These are phyloP conservation scores for Chlorops oryzae DNA, from an alignment of 1,140 invertebrate species.

Conservation along the genomic window DNA sequence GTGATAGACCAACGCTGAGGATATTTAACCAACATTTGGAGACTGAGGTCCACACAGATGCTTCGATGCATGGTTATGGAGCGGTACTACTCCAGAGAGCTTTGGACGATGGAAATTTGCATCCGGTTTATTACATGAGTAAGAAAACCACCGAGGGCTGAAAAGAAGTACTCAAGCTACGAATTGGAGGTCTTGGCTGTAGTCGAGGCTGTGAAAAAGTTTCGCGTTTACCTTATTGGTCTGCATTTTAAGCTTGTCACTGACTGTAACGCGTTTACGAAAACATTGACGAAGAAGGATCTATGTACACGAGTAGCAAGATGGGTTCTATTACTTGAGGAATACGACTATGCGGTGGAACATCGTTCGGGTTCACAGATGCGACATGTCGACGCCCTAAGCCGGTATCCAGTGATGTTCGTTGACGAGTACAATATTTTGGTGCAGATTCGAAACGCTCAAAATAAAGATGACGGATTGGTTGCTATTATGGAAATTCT, in stretches of 20 bases:
- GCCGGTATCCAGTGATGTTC: slow-evolving; percentile 18
- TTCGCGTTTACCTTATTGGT: slow-evolving; percentile 24
- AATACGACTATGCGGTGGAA: slow-evolving; percentile 28
- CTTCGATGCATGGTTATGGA: slow-evolving; percentile 27
- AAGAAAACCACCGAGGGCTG: slow-evolving; percentile 38
- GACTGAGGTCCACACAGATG: slow-evolving; percentile 44
- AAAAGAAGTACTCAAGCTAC: slow-evolving; percentile 38
- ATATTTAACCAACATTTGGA: slow-evolving; percentile 31
- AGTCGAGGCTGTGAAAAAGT: slow-evolving; percentile 39
- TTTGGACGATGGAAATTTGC: slow-evolving; percentile 41
- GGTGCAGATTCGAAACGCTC: slow-evolving; percentile 12
- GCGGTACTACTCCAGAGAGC: slow-evolving; percentile 37
- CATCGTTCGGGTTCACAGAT: slow-evolving; percentile 21
- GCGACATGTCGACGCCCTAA: slow-evolving; percentile 35
- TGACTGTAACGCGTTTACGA: slow-evolving; percentile 39
- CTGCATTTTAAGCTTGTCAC: slow-evolving; percentile 18
- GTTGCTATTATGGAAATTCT: neutral
- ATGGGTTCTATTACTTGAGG: slow-evolving; percentile 28
- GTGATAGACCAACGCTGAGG: slow-evolving; percentile 32
- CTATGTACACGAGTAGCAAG: slow-evolving; percentile 25
- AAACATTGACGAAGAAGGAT: slow-evolving; percentile 33
- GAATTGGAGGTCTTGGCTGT: slow-evolving; percentile 48
- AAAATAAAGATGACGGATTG: slow-evolving; percentile 15
- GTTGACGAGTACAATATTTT: slow-evolving; percentile 3
- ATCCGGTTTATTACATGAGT: slow-evolving; percentile 46